Conservation (phyloP, 2,113 vertebrate genomes). For the Aythya baeri region DNA sequence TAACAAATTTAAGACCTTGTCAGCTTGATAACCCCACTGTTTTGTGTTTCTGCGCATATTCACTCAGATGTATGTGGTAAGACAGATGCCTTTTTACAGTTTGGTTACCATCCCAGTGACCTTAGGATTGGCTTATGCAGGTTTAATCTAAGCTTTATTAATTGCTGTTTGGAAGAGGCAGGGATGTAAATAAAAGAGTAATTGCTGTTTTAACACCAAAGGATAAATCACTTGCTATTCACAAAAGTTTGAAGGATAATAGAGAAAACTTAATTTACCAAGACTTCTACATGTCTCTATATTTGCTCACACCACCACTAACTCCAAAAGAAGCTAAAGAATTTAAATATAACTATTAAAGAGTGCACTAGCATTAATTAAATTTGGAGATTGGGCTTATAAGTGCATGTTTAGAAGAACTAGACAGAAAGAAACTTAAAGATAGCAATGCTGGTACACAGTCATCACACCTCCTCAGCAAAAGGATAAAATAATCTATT, state of each 20-base stretch:
- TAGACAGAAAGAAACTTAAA: background rate
- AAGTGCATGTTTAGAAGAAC: background rate
- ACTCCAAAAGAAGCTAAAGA: background rate
- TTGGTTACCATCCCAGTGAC: background rate
- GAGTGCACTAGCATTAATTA: background rate
- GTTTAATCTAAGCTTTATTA: conserved; percentile 16
- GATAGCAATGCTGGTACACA: background rate
- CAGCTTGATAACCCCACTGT: background rate
- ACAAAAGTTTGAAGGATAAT: background rate
- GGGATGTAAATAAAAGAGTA: background rate
- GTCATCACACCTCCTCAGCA: background rate
- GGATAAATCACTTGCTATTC: background rate
- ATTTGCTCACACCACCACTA: background rate
- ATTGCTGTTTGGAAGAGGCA: background rate
- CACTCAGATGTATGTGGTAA: background rate
- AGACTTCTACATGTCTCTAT: background rate
- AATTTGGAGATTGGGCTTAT: background rate
- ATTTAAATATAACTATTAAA: background rate
- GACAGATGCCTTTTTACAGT: background rate
- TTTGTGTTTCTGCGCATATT: background rate
- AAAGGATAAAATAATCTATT: background rate
- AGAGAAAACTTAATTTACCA: background rate
- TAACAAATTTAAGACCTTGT: background rate
- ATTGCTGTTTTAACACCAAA: background rate
- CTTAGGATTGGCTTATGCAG: background rate